Percentiles rank a stretch among this genome's conserved stretches.
Evolutionary conservation across 1,140 invertebrate species (phyloP).

Genomic region (Drosophila willistoni): DNA sequence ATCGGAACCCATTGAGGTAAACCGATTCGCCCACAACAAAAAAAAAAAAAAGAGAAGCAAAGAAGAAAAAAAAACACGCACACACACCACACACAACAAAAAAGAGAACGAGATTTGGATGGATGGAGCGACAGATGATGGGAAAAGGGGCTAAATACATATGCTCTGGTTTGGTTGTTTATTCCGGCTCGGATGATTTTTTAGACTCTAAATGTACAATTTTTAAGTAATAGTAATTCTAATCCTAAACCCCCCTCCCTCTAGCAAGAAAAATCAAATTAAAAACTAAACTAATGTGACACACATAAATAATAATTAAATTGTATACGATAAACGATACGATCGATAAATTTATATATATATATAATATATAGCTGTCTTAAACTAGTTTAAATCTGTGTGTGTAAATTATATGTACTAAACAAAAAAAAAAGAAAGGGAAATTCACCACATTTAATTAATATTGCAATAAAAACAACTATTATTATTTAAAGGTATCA

Average conservation of each 20-base stretch:
- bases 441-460: constrained; percentile 11
- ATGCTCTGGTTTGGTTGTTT: constrained; percentile 23
- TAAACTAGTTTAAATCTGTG: constrained; percentile 21
- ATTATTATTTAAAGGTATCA: not conserved
- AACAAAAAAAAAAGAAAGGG: not conserved
- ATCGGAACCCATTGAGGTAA: constrained; percentile 82
- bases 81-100: constrained; percentile 14
- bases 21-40: constrained; percentile 66
- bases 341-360: constrained; percentile 17
- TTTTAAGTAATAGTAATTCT: constrained; percentile 49
- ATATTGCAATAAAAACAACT: constrained; percentile 19
- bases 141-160: not conserved
- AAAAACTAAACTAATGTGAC: constrained; percentile 17
- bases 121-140: not conserved
- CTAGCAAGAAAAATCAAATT: constrained; percentile 15
- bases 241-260: constrained; percentile 8
- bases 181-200: constrained; percentile 30
- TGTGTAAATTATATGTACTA: constrained; percentile 19
- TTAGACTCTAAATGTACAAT: constrained; percentile 42
- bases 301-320: constrained; percentile 6
- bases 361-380: constrained; percentile 10
- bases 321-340: constrained; percentile 15
- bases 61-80: constrained; percentile 27
- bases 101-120: constrained; percentile 2
- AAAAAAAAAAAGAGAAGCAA: constrained; percentile 15